Conservation (phyloP, 2,113 vertebrate genomes). For the Enhydra lutris region DNA sequence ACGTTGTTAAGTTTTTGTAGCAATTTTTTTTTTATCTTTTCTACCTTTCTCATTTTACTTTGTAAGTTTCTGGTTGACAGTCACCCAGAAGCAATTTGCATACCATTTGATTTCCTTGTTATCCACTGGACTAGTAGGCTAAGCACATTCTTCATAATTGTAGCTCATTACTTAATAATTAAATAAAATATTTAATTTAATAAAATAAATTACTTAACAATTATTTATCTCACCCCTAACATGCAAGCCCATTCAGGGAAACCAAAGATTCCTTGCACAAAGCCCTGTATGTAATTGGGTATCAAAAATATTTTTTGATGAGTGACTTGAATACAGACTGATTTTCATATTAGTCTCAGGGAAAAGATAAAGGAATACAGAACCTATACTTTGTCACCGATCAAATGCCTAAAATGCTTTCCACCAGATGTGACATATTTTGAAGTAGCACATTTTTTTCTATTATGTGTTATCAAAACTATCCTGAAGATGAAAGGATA, state of each 20-base stretch:
- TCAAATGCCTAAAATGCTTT: background rate
- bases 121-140: background rate
- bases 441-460: background rate
- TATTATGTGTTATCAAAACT: background rate
- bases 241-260: background rate
- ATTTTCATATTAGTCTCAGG: background rate
- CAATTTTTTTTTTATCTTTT: background rate
- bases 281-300: background rate
- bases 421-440: background rate
- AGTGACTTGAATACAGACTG: background rate
- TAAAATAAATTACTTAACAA: slow-evolving; percentile 1
- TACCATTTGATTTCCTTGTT: background rate
- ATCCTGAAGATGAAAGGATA: background rate
- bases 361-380: background rate
- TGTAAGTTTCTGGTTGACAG: background rate
- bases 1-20: background rate
- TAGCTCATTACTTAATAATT: background rate
- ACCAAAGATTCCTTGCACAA: background rate
- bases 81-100: background rate
- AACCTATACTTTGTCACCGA: background rate
- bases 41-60: background rate
- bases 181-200: background rate
- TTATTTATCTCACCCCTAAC: background rate
- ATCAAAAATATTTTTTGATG: background rate
- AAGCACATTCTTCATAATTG: background rate